Percentiles rank a stretch among this genome's conserved stretches.
phyloP scores from a whole-genome alignment of 2,888 invertebrate species.

The Sympetrum striolatum region DNA sequence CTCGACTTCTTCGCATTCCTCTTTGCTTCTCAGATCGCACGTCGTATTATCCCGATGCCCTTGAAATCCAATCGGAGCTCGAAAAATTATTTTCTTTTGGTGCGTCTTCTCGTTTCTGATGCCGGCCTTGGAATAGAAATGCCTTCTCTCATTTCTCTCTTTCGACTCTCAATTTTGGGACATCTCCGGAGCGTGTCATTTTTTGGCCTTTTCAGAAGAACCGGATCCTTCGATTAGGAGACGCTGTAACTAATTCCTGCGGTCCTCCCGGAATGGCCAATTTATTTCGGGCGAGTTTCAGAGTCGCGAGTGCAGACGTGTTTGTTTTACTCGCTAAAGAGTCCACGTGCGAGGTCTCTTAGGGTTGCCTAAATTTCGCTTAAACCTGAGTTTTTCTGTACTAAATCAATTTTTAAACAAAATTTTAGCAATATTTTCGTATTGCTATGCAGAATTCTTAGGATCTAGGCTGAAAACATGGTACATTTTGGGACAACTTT shows the following conservation, averaged over 20 bases:
- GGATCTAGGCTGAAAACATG: too few species aligned
- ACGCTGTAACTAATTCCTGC: background rate
- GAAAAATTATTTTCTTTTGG: conserved; percentile 29
- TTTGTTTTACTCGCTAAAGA: too few species aligned
- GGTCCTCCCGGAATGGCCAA: background rate
- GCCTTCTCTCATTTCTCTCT: background rate
- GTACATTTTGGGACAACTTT: too few species aligned
- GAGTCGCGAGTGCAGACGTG: too few species aligned
- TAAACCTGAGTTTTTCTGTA: too few species aligned
- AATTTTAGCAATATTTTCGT: too few species aligned
- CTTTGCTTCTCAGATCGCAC: background rate
- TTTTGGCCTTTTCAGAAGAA: conserved; percentile 7
- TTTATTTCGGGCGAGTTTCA: background rate
- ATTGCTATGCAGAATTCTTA: too few species aligned
- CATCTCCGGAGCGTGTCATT: background rate
- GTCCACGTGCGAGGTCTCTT: too few species aligned
- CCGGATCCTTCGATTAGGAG: conserved; percentile 22
- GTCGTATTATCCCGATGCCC: conserved; percentile 25
- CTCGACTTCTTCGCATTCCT: conserved; percentile 21
- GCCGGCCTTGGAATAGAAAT: background rate
- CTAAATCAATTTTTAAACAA: too few species aligned
- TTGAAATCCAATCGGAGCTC: conserved; percentile 31
- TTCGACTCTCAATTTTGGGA: background rate
- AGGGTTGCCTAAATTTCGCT: too few species aligned
- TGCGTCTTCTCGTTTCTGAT: background rate